Evolutionary conservation across 2,113 vertebrate genomes (phyloP).

Genomic region (Myrmecobius fasciatus): DNA sequence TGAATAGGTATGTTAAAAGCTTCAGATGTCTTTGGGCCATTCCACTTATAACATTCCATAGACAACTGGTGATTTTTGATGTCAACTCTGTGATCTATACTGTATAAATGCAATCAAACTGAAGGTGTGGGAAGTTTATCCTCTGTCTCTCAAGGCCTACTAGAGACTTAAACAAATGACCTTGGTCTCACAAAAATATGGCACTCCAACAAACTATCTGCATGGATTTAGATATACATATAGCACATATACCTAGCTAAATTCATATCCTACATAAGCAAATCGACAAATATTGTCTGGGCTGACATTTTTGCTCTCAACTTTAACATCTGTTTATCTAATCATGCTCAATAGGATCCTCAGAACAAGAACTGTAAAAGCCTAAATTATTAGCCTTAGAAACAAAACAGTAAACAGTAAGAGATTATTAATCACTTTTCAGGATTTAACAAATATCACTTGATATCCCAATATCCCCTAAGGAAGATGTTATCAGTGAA

Average conservation of each 20-base stretch:
- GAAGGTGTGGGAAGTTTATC: not conserved
- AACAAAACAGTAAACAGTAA: slow-evolving; percentile 1
- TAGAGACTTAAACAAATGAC: not conserved
- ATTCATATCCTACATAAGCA: not conserved
- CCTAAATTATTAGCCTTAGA: slow-evolving; percentile 1
- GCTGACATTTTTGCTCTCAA: not conserved
- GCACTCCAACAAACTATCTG: not conserved
- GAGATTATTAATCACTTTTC: not conserved
- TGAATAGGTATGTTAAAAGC: not conserved
- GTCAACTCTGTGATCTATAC: not conserved
- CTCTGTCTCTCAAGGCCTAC: not conserved
- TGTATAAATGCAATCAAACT: not conserved
- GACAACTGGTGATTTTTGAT: not conserved
- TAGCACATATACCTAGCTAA: not conserved
- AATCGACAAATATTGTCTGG: not conserved
- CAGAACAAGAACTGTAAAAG: not conserved
- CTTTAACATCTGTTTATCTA: not conserved
- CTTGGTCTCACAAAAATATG: not conserved
- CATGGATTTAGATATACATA: not conserved
- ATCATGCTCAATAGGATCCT: not conserved
- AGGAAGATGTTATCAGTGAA: not conserved
- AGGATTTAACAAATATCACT: not conserved
- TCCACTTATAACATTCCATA: not conserved
- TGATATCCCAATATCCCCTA: not conserved
- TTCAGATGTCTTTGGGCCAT: not conserved